Base-by-base conservation (phyloP, 2,888 invertebrate species). In the Halictus quadricinctus region DNA sequence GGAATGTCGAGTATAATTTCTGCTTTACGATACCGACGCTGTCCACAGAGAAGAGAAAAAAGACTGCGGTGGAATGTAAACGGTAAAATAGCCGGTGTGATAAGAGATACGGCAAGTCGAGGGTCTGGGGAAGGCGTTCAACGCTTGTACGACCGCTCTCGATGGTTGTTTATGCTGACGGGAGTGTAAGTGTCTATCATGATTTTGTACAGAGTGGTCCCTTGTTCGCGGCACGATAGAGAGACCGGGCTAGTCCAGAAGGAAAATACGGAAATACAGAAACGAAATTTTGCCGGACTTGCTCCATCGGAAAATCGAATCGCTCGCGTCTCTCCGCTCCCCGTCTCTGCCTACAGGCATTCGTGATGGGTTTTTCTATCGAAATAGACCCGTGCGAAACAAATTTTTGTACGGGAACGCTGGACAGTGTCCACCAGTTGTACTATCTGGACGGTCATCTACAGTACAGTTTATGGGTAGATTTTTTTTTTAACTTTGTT, bases 1-100 rank as follows among this genome's bases (percentile, higher is more conserved):
- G 73, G 54, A 79, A 80, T 48, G 43, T 41, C 36, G 41, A 29
- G 76, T 46, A 80, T 80, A 72, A 80, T 76, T 84, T 54, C 75
- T 80, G 69, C 36, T 81, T 81, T 81, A 74, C 78, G 66, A 60
- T 74, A 36, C 73, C 69, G 48, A 69, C 46, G 36, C n/a, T 8
- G 25, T 29, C 7, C 29, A 29, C 64, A 13, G 21, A 2, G 21
- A 21, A 54, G 21, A 7, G 60, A 10, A 25, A 46, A 21, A 76
- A 76, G 21, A 18, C n/a, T 18, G 54, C 15, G 74, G 1, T 13
- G 54, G 54, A 74, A 74, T n/a, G 74, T 41, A n/a, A 41, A n/a
- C 54, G n/a, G n/a, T n/a, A n/a, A 64, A 43, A 69, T 12, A 41
- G 66, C 29, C 18, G 66, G 36, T 15, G 18, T 10, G 41, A n/a